These are phyloP conservation scores for Iphiclides podalirius DNA, from an alignment of 2,888 invertebrate species.

Conservation along the genomic window DNA sequence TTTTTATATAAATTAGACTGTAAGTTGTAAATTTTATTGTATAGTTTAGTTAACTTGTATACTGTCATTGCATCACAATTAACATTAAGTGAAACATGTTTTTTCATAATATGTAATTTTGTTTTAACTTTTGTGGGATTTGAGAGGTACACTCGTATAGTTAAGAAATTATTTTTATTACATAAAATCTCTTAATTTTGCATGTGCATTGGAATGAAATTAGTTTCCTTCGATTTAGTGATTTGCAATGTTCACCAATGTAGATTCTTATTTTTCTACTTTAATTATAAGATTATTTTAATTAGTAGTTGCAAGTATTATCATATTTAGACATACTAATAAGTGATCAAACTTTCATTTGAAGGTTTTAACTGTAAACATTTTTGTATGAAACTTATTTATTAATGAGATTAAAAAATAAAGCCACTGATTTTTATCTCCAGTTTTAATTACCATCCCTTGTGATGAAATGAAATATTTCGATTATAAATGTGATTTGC, in stretches of 20 bases:
- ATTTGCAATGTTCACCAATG: conserved; percentile 8
- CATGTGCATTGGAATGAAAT: conserved; percentile 4
- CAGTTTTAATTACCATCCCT: no score
- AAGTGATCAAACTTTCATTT: conserved; percentile 29
- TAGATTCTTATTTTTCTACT: conserved; percentile 48
- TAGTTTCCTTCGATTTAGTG: conserved; percentile 12
- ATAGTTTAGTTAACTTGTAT: no score
- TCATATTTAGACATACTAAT: conserved; percentile 45
- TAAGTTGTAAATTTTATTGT: conserved; percentile 13
- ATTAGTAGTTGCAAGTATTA: conserved; percentile 56
- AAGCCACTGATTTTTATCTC: conserved; percentile 54
- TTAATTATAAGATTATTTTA: conserved; percentile 38
- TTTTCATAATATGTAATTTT: conserved; percentile 9
- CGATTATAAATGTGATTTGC: no score
- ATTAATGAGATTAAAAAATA: conserved; percentile 65
- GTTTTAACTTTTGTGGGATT: conserved; percentile 2
- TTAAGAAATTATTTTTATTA: conserved; percentile 24
- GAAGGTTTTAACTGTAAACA: conserved; percentile 46
- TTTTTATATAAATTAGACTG: background rate
- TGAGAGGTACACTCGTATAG: background rate
- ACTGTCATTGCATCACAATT: conserved; percentile 13
- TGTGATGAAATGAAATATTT: no score
- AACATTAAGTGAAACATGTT: background rate
- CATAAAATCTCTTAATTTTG: conserved; percentile 6
- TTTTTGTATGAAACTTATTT: conserved; percentile 69